Evolutionary conservation across 2,113 vertebrate species (phyloP).

Genomic region (Motacilla alba): DNA sequence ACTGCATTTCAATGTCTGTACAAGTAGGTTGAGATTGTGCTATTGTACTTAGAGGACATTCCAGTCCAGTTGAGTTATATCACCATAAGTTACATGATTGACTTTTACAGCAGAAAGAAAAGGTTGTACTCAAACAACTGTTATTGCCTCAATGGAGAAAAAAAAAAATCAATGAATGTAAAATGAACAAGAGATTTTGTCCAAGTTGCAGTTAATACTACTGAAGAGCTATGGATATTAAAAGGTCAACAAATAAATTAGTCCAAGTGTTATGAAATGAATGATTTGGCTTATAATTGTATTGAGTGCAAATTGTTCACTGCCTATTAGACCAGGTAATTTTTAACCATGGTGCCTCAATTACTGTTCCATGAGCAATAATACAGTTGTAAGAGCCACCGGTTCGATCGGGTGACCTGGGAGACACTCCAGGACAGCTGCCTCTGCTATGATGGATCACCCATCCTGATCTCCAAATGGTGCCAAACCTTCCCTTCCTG

Average conservation of each 20-base stretch:
- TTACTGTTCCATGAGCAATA: slow-evolving; percentile 88
- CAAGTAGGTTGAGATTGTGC: neutral
- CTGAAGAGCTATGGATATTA: slow-evolving; percentile 83
- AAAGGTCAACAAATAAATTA: slow-evolving; percentile 83
- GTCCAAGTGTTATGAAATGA: slow-evolving; percentile 79
- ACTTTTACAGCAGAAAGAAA: slow-evolving; percentile 88
- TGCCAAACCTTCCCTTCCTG: slow-evolving; percentile 67
- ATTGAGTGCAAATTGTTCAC: slow-evolving; percentile 79
- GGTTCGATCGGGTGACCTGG: slow-evolving; percentile 92
- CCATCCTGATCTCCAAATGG: slow-evolving; percentile 77
- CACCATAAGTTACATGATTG: slow-evolving; percentile 79
- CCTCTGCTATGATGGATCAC: slow-evolving; percentile 91
- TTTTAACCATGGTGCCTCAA: slow-evolving; percentile 80
- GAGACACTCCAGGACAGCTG: slow-evolving; percentile 89
- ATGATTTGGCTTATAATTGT: slow-evolving; percentile 82
- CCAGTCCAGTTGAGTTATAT: slow-evolving; percentile 53
- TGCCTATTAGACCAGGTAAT: slow-evolving; percentile 78
- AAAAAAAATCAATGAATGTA: slow-evolving; percentile 89
- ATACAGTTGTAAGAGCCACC: slow-evolving; percentile 89
- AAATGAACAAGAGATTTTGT: slow-evolving; percentile 90
- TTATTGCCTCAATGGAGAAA: slow-evolving; percentile 88
- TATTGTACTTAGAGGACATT: slow-evolving; percentile 54
- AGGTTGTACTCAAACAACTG: slow-evolving; percentile 86
- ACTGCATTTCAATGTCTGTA: neutral
- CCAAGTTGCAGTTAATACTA: slow-evolving; percentile 87